Evolutionary conservation across 1,140 invertebrate genomes (phyloP), one percentile per base, ranked within the genome.

Genomic region (Chironomus striatipennis): DNA sequence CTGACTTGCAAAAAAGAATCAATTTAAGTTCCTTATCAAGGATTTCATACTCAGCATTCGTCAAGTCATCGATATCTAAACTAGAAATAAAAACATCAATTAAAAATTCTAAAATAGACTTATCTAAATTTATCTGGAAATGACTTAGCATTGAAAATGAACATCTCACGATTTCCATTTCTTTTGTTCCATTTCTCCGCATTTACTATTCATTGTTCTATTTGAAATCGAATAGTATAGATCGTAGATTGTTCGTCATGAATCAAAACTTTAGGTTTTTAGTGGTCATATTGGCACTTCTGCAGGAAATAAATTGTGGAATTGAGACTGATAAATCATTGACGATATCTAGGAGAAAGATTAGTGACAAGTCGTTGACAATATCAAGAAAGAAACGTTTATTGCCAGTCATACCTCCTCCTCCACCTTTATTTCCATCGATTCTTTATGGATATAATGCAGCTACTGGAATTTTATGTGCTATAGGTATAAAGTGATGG

Each of bases 391-490:
- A 57, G 4, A 57, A 57, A 57, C 47, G 47, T 57, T 15, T 57
- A 1, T 4, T 57, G 47, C 47, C 47, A 15, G 12, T 70, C 2
- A 21, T 70, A 10, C 65, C 65, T 3, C 65, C 65, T 18, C 18
- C 65, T 0, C 65, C 65, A 20, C 65, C 65, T 18, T 20, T 70
- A 70, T 20, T 70, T 20, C 65, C 65, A 18, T 70, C 65, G 0
- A 20, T 70, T 20, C 18, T 70, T 0, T 70, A 20, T 70, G 17
- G 17, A 70, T 18, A 20, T 70, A 70, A 70, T 70, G 65, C 65
- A 20, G 65, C 65, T 70, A 70, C 65, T 70, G 65, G 65, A 8
- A 70, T 70, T 70, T 70, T 70, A 20, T 15, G n/a, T 70, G 65
- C 65, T 2, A 70, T 70, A 18, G 65, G 65, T 70, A 34, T 34